Percentiles rank a stretch among this genome's conserved stretches.
These are phyloP conservation scores for Hydrozoanthus gracilis DNA, from an alignment of 92 coral and sea anemone genomes.

Conservation along the genomic window DNA sequence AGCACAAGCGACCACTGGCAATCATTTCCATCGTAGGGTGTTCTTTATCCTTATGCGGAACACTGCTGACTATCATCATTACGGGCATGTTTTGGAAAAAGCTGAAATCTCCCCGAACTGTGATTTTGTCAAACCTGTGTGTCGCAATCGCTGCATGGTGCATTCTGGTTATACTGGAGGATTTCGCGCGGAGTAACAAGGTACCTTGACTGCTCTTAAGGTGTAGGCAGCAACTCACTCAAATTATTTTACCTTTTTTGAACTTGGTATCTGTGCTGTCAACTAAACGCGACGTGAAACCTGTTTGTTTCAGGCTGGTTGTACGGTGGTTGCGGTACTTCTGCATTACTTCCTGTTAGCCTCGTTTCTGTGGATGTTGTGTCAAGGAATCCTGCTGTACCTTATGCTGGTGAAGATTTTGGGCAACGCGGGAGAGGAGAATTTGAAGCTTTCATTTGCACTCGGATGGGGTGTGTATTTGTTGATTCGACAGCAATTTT, in stretches of 20 bases:
- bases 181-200: constrained; percentile 38
- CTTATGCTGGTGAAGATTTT: constrained; percentile 64
- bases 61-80: constrained; percentile 59
- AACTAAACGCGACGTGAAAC: neutral
- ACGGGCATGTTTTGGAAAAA: constrained; percentile 64
- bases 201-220: constrained; percentile 2
- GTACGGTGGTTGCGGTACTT: constrained; percentile 64
- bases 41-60: constrained; percentile 62
- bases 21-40: constrained; percentile 68
- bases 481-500: neutral
- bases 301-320: constrained; percentile 49
- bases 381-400: constrained; percentile 69
- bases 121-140: constrained; percentile 72
- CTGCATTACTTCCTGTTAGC: constrained; percentile 73
- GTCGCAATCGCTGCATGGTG: constrained; percentile 62
- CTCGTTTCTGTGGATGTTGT: constrained; percentile 79
- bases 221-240: neutral
- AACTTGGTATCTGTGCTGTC: too few species aligned
- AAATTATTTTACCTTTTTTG: too few species aligned
- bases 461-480: constrained; percentile 77
- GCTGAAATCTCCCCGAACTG: constrained; percentile 69
- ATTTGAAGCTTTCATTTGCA: constrained; percentile 59
- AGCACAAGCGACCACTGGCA: constrained; percentile 17
- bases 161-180: constrained; percentile 35
- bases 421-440: constrained; percentile 42